phyloP scores from a whole-genome alignment of 2,797 vertebrate species.

The Etheostoma nigrum region DNA sequence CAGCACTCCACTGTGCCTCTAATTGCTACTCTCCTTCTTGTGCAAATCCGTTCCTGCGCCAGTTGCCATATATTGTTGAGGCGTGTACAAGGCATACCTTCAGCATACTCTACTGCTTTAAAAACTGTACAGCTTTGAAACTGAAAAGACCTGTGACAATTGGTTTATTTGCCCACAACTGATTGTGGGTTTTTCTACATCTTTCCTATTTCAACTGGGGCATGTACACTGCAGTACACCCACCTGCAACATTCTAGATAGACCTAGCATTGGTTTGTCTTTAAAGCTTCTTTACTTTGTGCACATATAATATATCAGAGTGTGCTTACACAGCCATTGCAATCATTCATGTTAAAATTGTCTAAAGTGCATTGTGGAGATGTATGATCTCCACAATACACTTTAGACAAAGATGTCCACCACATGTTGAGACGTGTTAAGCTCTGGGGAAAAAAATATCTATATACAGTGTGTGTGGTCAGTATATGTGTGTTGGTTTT shows the following conservation, averaged over 20 bases:
- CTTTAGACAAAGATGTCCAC: slow-evolving; percentile 34
- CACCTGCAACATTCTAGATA: slow-evolving; percentile 9
- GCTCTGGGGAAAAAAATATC: neutral
- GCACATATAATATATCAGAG: neutral
- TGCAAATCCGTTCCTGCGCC: slow-evolving; percentile 58
- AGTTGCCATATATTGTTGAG: slow-evolving; percentile 61
- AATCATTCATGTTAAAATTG: slow-evolving; percentile 29
- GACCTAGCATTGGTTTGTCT: slow-evolving; percentile 10
- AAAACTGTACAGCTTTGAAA: slow-evolving; percentile 26
- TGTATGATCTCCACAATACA: slow-evolving; percentile 17
- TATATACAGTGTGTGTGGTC: neutral
- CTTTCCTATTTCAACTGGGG: neutral
- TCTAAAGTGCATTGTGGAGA: neutral
- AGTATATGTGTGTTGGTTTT: slow-evolving; percentile 2
- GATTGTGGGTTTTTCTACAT: neutral
- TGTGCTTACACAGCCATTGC: slow-evolving; percentile 6
- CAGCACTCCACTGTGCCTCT: slow-evolving; percentile 72
- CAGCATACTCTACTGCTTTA: slow-evolving; percentile 17
- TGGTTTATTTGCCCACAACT: slow-evolving; percentile 17
- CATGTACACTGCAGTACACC: neutral
- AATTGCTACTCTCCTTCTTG: slow-evolving; percentile 73
- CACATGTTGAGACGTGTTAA: slow-evolving; percentile 24
- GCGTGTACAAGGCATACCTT: slow-evolving; percentile 41
- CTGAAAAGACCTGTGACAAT: slow-evolving; percentile 19
- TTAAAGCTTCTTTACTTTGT: slow-evolving; percentile 12